Evolutionary conservation across 2,113 vertebrate species (phyloP), one percentile per base, ranked within the genome.

Genomic region (Ivindomyrus marchei): DNA sequence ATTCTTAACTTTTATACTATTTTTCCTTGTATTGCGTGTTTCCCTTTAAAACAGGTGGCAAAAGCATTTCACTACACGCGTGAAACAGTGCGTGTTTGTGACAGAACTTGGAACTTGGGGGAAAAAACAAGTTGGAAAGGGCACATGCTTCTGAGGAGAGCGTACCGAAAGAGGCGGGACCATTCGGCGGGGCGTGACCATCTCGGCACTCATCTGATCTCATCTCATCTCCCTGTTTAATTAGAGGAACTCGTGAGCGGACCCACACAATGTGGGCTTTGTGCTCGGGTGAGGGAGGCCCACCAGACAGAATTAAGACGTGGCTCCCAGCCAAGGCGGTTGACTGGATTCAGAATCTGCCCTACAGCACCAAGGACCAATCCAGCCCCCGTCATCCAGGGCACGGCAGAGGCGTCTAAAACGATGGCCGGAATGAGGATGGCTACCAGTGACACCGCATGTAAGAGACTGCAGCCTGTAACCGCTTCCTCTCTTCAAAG

Each of bases 221-320:
- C 93, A 93, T 95, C 96, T 95, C 94, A 95, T 93, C 95, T 95
- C 93, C 90, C 92, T 96, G 95, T 96, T 96, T 96, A 95, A 97
- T 95, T 96, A 96, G 96, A 94, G 91, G 93, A 93, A 94, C 95
- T 95, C 95, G 94, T 92, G 94, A 94, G 95, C 88, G 93, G 91
- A 66, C 5, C 62, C 91, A 92, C 94, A 98, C 97, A 99, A 98
- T 96, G 95, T 94, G 93, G 93, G 94, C 96, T 97, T 97, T 98
- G 97, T 97, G 96, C 95, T 92, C 93, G 91, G 91, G 93, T 91
- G 94, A 92, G 93, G 93, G 95, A 90, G 93, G 93, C 93, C 92
- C 93, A 96, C 95, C 96, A 96, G 96, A 95, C 94, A 94, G 94
- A 97, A 96, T 95, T 90, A 96, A 97, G 96, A 96, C 91, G 94